A percentile compares a stretch with the other conserved stretches of the same genome.
Conservation (phyloP, 2,113 vertebrate genomes). For the Calyptomena viridis region DNA sequence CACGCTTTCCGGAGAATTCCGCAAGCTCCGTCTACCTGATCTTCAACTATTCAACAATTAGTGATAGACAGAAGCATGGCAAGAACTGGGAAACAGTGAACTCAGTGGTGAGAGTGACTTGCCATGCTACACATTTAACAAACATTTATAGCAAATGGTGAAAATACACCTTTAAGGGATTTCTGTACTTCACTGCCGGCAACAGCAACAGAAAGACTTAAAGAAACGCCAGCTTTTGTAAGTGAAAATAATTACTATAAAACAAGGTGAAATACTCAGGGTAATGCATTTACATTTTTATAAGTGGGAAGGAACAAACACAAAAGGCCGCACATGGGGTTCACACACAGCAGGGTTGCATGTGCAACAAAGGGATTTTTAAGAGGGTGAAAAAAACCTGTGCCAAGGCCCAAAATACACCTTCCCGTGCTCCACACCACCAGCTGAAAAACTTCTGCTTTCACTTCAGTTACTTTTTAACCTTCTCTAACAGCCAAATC, state of each 20-base stretch:
- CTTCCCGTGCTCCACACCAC: neutral
- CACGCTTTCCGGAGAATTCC: neutral
- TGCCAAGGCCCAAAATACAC: neutral
- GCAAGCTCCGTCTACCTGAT: neutral
- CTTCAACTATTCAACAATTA: neutral
- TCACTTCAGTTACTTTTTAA: neutral
- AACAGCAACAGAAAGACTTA: neutral
- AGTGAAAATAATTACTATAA: slow-evolving; percentile 17
- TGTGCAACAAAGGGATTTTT: neutral
- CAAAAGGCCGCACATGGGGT: neutral
- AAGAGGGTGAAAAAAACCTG: neutral
- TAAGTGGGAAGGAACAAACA: neutral
- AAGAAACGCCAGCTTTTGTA: neutral
- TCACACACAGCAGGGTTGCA: neutral
- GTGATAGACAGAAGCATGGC: slow-evolving; percentile 6
- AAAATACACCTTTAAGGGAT: neutral
- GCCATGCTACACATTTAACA: slow-evolving; percentile 32
- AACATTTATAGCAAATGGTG: slow-evolving; percentile 2
- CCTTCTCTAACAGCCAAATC: neutral
- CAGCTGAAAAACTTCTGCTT: neutral
- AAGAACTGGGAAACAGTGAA: neutral
- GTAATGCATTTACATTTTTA: slow-evolving; percentile 10
- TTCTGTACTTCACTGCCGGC: neutral
- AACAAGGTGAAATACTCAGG: neutral
- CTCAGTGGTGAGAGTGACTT: neutral